Base-by-base conservation (phyloP, 2,797 vertebrate species). In the Enteromius radiatus region DNA sequence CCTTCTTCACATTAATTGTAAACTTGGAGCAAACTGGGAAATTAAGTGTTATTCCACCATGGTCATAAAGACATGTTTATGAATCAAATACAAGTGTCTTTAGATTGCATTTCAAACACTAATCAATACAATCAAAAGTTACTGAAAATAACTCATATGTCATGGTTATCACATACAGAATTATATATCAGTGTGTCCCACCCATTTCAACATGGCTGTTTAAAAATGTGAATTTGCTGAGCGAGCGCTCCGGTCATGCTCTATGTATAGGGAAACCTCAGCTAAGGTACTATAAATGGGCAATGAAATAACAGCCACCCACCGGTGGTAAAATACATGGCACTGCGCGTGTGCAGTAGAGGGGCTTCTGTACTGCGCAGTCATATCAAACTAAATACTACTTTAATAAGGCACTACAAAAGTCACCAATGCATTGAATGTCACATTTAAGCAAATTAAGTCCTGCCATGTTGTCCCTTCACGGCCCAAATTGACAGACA, bases 211-310 rank as follows among this genome's bases (percentile, higher is more conserved):
- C 54, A 52, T 15, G 88, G 88, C 91, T 88, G 88, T 75, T 78
- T 85, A 28, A 1, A 87, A 92, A 90, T 70, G 67, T 84, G 89
- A 91, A 95, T 91, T 68, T 89, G 92, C 94, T 95, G 93, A 95
- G 81, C 88, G 69, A 91, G 93, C 91, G 89, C 85, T 88, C 87
- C 90, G 89, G 89, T 90, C 86, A 91, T 86, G 73, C 91, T 89
- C 94, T 94, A 92, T 91, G 71, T 93, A 91, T 81, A 87, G 93
- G 88, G 91, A 85, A 83, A 28, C 3, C 38, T 88, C 28, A 88
- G 91, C 87, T 84, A 87, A 90, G 87, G 67, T 70, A 87, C 95
- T 95, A 94, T 94, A 95, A 95, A 93, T 92, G 89, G 91, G 88
- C 81, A 88, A 88, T 21, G 79, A 67, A 83, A 89, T 87, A 80